These are phyloP conservation scores for Metalampra italica DNA, from an alignment of 2,888 invertebrate species.

Conservation along the genomic window DNA sequence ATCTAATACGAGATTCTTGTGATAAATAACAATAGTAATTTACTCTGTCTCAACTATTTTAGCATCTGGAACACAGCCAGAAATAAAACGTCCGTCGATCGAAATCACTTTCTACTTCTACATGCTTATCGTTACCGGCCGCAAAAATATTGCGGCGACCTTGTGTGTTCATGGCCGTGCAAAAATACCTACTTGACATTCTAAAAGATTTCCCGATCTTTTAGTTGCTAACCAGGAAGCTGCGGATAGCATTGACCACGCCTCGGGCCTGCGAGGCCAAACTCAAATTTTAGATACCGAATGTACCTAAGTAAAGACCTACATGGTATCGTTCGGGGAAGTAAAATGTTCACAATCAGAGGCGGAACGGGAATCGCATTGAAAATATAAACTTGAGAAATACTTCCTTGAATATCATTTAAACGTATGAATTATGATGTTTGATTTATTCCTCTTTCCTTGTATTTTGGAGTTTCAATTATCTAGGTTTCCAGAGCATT, in stretches of 20 bases:
- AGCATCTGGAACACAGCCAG: conserved; percentile 56
- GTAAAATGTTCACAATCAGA: too few species aligned
- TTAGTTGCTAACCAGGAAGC: conserved; percentile 72
- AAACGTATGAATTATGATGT: too few species aligned
- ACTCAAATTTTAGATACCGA: conserved; percentile 5
- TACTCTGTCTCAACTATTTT: conserved; percentile 28
- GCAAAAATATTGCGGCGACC: conserved; percentile 61
- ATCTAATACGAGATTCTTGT: not conserved
- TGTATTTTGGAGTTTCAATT: too few species aligned
- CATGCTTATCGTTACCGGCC: conserved; percentile 55
- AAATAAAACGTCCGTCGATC: conserved; percentile 46
- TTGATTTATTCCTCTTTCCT: too few species aligned
- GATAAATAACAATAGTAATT: conserved; percentile 17
- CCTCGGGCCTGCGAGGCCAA: conserved; percentile 43
- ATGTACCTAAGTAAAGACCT: not conserved
- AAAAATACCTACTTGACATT: conserved; percentile 76
- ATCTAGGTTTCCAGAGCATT: too few species aligned
- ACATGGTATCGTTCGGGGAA: not conserved
- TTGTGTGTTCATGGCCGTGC: conserved; percentile 70
- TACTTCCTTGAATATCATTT: too few species aligned
- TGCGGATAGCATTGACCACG: conserved; percentile 60
- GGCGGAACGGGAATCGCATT: too few species aligned
- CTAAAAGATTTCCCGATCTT: conserved; percentile 73
- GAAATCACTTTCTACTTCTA: conserved; percentile 68
- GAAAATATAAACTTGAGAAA: too few species aligned